These are phyloP conservation scores for Drosophila aldrichi DNA, from an alignment of 2,888 invertebrate genomes.

Conservation along the genomic window DNA sequence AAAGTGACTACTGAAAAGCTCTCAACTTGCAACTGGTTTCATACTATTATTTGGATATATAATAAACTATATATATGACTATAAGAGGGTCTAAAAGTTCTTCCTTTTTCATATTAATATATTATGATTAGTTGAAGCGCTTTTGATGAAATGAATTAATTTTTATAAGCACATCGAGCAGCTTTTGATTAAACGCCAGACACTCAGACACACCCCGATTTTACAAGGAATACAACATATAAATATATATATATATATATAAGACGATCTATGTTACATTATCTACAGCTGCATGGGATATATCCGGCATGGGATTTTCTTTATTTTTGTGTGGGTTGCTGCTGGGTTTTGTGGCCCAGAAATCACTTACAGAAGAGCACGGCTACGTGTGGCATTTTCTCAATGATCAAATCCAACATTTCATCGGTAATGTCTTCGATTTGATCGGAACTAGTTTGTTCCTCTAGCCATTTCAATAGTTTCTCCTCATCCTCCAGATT, in stretches of 20 bases:
- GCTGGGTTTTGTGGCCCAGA: slow-evolving; percentile 33
- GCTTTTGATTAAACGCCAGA: slow-evolving; percentile 46
- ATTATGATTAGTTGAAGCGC: slow-evolving; percentile 74
- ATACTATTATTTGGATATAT: slow-evolving; percentile 29
- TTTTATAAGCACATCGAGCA: slow-evolving; percentile 65
- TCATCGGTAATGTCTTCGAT: slow-evolving; percentile 97
- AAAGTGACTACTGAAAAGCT: slow-evolving; percentile 32
- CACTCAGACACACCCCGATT: slow-evolving; percentile 65
- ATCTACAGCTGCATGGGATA: slow-evolving; percentile 57
- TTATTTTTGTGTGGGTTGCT: background rate
- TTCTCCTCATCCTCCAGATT: slow-evolving; percentile 96
- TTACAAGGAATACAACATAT: slow-evolving; percentile 60
- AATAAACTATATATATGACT: slow-evolving; percentile 1
- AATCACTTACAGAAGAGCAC: slow-evolving; percentile 94
- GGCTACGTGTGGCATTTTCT: slow-evolving; percentile 94
- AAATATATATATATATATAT: slow-evolving; percentile 16
- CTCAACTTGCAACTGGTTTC: slow-evolving; percentile 61
- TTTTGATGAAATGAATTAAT: slow-evolving; percentile 35
- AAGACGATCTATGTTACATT: slow-evolving; percentile 56
- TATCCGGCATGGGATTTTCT: slow-evolving; percentile 33
- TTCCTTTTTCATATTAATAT: slow-evolving; percentile 35
- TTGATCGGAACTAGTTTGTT: slow-evolving; percentile 94
- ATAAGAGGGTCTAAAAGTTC: slow-evolving; percentile 8
- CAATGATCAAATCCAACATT: slow-evolving; percentile 95
- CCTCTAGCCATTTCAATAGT: slow-evolving; percentile 93